These are phyloP conservation scores for Clepsis dumicolana DNA, from an alignment of 2,888 invertebrate species.

Conservation along the genomic window DNA sequence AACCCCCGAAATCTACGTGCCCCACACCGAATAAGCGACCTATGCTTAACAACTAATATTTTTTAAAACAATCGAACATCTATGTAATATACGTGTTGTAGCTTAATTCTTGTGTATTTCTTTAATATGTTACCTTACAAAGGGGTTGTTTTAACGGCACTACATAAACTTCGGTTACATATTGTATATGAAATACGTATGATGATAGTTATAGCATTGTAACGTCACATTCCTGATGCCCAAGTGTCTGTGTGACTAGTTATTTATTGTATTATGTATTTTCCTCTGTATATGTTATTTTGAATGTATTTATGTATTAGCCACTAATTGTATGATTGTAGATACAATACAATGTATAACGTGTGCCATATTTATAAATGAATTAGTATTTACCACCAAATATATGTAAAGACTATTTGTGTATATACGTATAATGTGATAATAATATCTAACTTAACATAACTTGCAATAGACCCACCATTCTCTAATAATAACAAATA, in stretches of 20 bases:
- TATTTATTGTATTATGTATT: conserved; percentile 26
- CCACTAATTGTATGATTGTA: not conserved
- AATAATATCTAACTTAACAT: conserved; percentile 5
- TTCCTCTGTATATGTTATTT: conserved; percentile 16
- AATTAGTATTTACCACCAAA: conserved; percentile 28
- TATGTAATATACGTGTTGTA: not conserved
- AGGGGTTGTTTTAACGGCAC: not conserved
- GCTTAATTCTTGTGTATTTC: not conserved
- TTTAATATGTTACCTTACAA: not conserved
- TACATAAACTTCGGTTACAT: not conserved
- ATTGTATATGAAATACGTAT: not conserved
- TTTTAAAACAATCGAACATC: not conserved
- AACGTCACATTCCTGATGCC: conserved; percentile 10
- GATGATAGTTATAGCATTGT: conserved; percentile 4
- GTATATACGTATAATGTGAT: not conserved
- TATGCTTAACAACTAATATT: conserved; percentile 22
- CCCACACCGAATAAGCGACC: conserved; percentile 55
- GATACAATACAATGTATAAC: conserved; percentile 24
- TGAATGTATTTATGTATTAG: conserved; percentile 26
- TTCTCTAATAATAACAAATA: conserved; percentile 23
- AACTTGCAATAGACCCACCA: conserved; percentile 24
- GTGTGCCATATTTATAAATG: conserved; percentile 16
- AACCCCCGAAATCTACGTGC: conserved; percentile 65
- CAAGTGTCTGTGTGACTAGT: conserved; percentile 25
- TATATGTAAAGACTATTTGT: conserved; percentile 46